phyloP scores from a whole-genome alignment of 2,797 vertebrate genomes.

The Lagorchestes hirsutus region DNA sequence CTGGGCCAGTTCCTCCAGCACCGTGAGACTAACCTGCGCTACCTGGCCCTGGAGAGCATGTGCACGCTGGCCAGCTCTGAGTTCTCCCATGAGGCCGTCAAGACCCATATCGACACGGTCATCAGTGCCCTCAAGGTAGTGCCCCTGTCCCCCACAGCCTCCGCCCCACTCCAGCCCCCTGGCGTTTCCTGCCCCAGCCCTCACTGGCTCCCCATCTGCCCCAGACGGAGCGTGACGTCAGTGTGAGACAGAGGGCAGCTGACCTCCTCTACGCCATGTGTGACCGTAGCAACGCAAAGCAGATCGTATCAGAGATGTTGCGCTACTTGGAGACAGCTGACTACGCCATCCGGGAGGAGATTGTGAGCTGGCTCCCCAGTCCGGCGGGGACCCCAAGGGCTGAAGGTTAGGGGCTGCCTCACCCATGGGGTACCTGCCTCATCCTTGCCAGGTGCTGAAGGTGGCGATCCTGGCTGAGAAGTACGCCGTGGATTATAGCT shows the following conservation, averaged over 20 bases:
- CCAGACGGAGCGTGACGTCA: conserved; percentile 95
- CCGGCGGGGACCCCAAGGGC: too few species aligned
- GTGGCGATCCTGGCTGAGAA: conserved; percentile 87
- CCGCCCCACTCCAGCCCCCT: rapidly evolving
- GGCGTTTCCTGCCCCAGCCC: neutral
- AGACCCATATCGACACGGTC: conserved; percentile 94
- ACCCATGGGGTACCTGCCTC: neutral
- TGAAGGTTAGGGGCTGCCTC: neutral
- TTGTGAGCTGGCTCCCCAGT: conserved; percentile 83
- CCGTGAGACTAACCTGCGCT: conserved; percentile 94
- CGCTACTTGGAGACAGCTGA: conserved; percentile 95
- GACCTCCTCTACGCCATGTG: conserved; percentile 97
- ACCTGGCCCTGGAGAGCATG: conserved; percentile 95
- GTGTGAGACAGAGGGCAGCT: conserved; percentile 92
- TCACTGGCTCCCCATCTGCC: neutral
- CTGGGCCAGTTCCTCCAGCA: conserved; percentile 95
- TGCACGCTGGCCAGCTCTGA: conserved; percentile 94
- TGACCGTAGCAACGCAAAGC: conserved; percentile 95
- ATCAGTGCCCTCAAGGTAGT: conserved; percentile 93
- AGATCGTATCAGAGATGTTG: conserved; percentile 95
- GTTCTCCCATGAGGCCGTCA: conserved; percentile 95
- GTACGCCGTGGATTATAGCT: conserved; percentile 87
- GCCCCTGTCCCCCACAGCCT: neutral
- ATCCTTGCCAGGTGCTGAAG: conserved; percentile 82
- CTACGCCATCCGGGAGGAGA: conserved; percentile 96